Conservation (phyloP, 2,113 vertebrate genomes). For the Dicerorhinus sumatrensis region DNA sequence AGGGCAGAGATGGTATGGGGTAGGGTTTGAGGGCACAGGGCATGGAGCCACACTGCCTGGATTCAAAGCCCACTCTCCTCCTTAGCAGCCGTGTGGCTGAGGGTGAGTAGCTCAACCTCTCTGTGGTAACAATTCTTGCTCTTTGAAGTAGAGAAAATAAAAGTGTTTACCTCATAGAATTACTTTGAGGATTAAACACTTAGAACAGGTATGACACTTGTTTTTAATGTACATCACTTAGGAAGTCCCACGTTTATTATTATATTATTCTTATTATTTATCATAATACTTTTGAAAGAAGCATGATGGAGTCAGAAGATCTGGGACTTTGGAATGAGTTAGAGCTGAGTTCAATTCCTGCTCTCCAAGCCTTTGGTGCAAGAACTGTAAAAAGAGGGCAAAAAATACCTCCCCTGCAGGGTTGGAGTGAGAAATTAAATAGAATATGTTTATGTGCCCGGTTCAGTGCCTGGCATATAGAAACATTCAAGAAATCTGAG, state of each 20-base stretch:
- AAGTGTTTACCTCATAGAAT: neutral
- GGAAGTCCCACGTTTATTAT: neutral
- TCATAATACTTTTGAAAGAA: neutral
- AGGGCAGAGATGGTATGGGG: neutral
- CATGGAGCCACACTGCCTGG: neutral
- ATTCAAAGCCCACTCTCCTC: neutral
- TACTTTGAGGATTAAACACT: constrained; percentile 37
- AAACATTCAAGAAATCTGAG: neutral
- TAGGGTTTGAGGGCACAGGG: neutral
- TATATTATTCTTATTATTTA: neutral
- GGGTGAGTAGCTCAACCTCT: neutral
- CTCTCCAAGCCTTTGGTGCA: neutral
- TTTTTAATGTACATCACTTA: constrained; percentile 3
- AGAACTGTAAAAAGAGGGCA: neutral
- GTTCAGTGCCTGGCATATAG: neutral
- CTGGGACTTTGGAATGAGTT: neutral
- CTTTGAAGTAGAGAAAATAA: neutral
- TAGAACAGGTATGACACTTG: neutral
- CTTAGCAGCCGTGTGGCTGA: neutral
- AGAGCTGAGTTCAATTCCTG: constrained; percentile 3
- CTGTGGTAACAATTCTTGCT: neutral
- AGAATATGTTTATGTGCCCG: neutral
- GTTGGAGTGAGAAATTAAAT: neutral
- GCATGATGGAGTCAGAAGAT: neutral
- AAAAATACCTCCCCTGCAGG: neutral